Base-by-base conservation (phyloP, 1,140 invertebrate genomes). In the Harpegnathos saltator region DNA sequence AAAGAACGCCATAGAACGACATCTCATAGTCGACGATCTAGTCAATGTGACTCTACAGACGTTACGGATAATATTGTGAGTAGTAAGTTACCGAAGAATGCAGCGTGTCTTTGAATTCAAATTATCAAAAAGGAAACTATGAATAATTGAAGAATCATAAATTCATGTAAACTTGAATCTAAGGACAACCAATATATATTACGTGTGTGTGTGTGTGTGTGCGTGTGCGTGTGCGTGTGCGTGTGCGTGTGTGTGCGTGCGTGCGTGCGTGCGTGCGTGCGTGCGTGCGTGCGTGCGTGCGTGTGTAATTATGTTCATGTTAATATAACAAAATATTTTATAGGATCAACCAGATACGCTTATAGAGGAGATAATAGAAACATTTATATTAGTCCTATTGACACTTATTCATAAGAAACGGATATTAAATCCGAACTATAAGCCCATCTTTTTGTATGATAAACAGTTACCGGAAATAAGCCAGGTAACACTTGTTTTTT, bases 301-400 rank as follows among this genome's bases (percentile, higher is more conserved):
- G n/a, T 58, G 9, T 58, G 5, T 33, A n/a, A n/a, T n/a, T n/a
- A 15, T n/a, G 24, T 50, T 50, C 11, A 7, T 71, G 14, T 17
- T 63, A 3, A 56, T 58, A 26, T 1, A 1, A 58, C 0, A 14
- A 68, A 78, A 1, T 4, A 59, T 63, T 74, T 88, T 87, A 5
- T 52, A 94, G 91, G 87, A 92, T 62, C 93, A 94, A 74, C 85
- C 89, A 50, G 89, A 88, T 38, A 89, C 82, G 48, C 81, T 94
- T 29, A 73, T 94, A 19, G 93, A 94, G 78, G 92, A 94, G 89
- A 91, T 94, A 63, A 86, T 94, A 71, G 93, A 94, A 88, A 92
- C 91, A 29, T 94, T 94, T 93, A 87, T 94, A 88, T 84, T 93
- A 77, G 84, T 92, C 86, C 86, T 94, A 72, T 80, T 94, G 52